Base-by-base conservation (phyloP, 2,797 vertebrate species). In the Leptatherina wallacei region DNA sequence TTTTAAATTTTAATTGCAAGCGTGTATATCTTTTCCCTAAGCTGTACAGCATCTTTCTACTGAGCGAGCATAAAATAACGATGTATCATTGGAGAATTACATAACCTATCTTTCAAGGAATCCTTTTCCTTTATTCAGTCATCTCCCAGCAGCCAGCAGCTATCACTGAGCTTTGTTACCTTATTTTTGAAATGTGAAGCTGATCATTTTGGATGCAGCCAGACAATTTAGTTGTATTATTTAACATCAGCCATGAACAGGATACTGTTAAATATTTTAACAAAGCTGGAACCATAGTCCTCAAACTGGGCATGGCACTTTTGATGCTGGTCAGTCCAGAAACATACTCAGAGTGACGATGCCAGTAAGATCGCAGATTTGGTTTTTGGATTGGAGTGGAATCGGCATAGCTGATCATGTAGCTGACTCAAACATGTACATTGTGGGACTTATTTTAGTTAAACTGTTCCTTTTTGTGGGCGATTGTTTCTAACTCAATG, bases 361-460 rank as follows among this genome's bases (percentile, higher is more conserved):
- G 42, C 57, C 47, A 61, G 44, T n/a, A 68, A n/a, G 61, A 74
- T 29, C 0, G 0, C 75, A 86, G 76, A 83, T 88, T 81, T 79
- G 84, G 74, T 82, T 82, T 80, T 82, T 22, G 57, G 57, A 18
- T 54, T 36, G 65, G 42, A 51, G 10, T 40, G 5, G 2, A 75
- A 61, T 61, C 49, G 18, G 4, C 11, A 40, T 32, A 36, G 56
- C 16, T 30, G 42, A 52, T 79, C 44, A 69, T 44, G 40, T 8
- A 5, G 12, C 52, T 35, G 51, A 65, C 51, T 74, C 35, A 44
- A 54, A 56, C 9, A 20, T 70, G n/a, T 60, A 13, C 47, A 12
- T 29, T 2, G 38, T 33, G 18, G 44, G 6, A 59, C 61, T 11
- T 52, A 11, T 51, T 49, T 20, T 0, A 38, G 27, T 33, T 14